These are phyloP conservation scores for Corythornis vintsioides DNA, from an alignment of 2,113 vertebrate species.

Conservation along the genomic window DNA sequence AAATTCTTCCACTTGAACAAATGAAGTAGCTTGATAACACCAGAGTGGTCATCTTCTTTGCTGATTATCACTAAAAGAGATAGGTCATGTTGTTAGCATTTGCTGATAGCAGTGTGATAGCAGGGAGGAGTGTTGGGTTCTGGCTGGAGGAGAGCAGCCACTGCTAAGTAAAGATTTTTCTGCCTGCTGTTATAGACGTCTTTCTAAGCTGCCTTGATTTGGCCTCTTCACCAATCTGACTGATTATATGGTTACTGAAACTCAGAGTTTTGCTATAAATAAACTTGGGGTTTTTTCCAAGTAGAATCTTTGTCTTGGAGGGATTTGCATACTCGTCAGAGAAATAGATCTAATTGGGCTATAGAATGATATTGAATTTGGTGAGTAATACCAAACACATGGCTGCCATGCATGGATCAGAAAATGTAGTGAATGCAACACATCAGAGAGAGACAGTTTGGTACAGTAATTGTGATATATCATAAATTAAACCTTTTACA, in stretches of 20 bases:
- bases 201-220: background rate
- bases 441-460: background rate
- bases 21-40: slow-evolving; percentile 25
- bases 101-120: background rate
- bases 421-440: background rate
- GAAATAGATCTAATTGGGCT: background rate
- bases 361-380: background rate
- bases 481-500: background rate
- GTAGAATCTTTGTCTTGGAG: background rate
- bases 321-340: background rate
- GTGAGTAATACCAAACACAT: background rate
- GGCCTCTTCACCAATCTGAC: background rate
- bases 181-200: background rate
- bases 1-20: slow-evolving; percentile 47
- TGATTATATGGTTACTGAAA: background rate
- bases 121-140: background rate
- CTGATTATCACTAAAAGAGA: background rate
- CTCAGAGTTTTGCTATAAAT: background rate
- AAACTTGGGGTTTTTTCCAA: background rate
- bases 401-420: background rate
- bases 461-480: background rate
- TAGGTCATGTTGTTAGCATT: background rate
- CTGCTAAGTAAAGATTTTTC: background rate
- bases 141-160: background rate
- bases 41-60: background rate